Conservation (phyloP, 2,113 vertebrate genomes). For the Percopsis transmontana region DNA sequence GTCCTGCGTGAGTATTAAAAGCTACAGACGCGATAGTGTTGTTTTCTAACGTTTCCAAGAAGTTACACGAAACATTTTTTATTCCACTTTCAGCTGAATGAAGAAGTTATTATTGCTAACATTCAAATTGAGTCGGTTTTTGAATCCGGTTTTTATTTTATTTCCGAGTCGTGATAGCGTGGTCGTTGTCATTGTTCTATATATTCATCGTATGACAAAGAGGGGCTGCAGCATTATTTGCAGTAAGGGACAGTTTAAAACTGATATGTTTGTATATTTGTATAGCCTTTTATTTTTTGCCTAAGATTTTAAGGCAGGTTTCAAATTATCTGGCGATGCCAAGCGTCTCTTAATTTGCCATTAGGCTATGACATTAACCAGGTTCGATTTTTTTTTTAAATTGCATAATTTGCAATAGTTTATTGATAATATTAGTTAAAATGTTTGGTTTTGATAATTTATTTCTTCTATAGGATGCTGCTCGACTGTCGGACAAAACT, state of each 20-base stretch:
- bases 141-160: background rate
- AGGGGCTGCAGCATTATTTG: constrained; percentile 17
- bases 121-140: background rate
- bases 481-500: constrained; percentile 58
- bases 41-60: background rate
- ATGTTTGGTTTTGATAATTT: constrained; percentile 1
- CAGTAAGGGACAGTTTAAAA: constrained; percentile 22
- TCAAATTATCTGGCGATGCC: background rate
- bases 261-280: background rate
- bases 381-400: background rate
- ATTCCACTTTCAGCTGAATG: background rate
- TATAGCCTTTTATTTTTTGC: background rate
- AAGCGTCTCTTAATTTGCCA: constrained; percentile 6
- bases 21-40: background rate
- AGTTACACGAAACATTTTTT: constrained; percentile 14
- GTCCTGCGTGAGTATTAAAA: constrained; percentile 68
- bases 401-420: too few relatives aligned
- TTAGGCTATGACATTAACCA: background rate
- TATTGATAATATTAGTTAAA: background rate
- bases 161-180: constrained; percentile 50
- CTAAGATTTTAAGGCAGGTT: background rate
- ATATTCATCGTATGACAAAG: constrained; percentile 53
- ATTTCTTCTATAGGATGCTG: constrained; percentile 62
- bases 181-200: constrained; percentile 66
- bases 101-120: background rate